phyloP scores from a whole-genome alignment of 2,797 vertebrate species.

The Liasis olivaceus region DNA sequence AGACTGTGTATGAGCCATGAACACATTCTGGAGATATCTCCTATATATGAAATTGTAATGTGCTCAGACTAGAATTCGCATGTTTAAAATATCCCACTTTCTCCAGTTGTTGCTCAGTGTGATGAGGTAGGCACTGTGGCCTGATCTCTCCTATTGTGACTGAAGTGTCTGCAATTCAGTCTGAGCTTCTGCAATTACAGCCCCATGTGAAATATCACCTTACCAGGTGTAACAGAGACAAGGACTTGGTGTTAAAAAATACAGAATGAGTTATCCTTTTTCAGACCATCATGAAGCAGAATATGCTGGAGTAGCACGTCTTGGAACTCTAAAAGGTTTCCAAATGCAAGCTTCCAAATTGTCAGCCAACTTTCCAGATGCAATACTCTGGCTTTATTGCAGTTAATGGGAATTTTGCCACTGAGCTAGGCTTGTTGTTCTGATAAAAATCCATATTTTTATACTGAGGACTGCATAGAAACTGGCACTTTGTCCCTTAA shows the following conservation, averaged over 20 bases:
- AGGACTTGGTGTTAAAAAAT: slow-evolving; percentile 36
- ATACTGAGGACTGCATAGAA: neutral
- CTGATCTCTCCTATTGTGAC: slow-evolving; percentile 7
- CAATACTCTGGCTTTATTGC: neutral
- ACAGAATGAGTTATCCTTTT: slow-evolving; percentile 1
- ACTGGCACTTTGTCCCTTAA: neutral
- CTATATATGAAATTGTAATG: neutral
- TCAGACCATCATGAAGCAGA: neutral
- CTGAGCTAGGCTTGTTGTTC: neutral
- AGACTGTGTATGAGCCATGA: neutral
- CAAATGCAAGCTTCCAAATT: neutral
- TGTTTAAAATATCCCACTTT: neutral
- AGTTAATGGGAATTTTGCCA: neutral
- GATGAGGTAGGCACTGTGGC: neutral
- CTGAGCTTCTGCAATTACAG: slow-evolving; percentile 48
- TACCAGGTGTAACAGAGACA: slow-evolving; percentile 49
- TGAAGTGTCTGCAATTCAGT: slow-evolving; percentile 36
- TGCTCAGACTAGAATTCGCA: neutral
- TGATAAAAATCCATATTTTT: neutral
- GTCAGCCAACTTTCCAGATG: neutral
- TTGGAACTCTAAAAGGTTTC: neutral
- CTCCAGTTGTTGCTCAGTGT: neutral
- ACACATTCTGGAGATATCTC: neutral
- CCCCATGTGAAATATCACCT: slow-evolving; percentile 56
- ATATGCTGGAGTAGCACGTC: slow-evolving; percentile 21